Conservation (phyloP, 2,797 vertebrate species). For the Aulostomus chinensis region DNA sequence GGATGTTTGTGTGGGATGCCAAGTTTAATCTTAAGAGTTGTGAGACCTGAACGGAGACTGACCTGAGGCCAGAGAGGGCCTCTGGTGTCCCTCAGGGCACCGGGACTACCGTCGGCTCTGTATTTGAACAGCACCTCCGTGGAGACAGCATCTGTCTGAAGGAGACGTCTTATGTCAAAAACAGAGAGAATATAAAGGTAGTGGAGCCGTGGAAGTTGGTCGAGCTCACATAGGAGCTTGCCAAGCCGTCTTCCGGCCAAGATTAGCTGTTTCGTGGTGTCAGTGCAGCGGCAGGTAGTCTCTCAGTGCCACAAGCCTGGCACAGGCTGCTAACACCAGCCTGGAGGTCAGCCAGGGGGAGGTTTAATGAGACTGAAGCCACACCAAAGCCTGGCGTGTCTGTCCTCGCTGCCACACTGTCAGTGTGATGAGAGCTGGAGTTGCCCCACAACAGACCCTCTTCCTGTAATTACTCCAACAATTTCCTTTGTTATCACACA, state of each 20-base stretch:
- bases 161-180: slow-evolving; percentile 37
- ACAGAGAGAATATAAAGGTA: slow-evolving; percentile 5
- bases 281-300: slow-evolving; percentile 48
- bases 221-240: too few species aligned
- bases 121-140: slow-evolving; percentile 46
- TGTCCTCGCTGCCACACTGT: slow-evolving; percentile 57
- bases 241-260: slow-evolving; percentile 53
- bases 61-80: slow-evolving; percentile 47
- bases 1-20: slow-evolving; percentile 37
- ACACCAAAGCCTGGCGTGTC: slow-evolving; percentile 60
- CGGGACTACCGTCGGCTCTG: slow-evolving; percentile 33
- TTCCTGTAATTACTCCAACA: slow-evolving; percentile 61
- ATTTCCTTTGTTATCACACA: slow-evolving; percentile 54
- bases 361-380: slow-evolving; percentile 65
- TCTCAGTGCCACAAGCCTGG: slow-evolving; percentile 57
- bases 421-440: slow-evolving; percentile 50
- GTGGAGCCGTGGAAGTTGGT: too few species aligned
- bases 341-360: slow-evolving; percentile 71
- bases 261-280: slow-evolving; percentile 30
- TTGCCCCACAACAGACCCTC: slow-evolving; percentile 48
- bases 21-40: slow-evolving; percentile 49
- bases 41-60: slow-evolving; percentile 60
- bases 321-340: slow-evolving; percentile 44
- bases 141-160: slow-evolving; percentile 13
- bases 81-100: slow-evolving; percentile 34